These are phyloP conservation scores for Drosophila murphyi DNA, from an alignment of 1,140 invertebrate genomes.

Conservation along the genomic window DNA sequence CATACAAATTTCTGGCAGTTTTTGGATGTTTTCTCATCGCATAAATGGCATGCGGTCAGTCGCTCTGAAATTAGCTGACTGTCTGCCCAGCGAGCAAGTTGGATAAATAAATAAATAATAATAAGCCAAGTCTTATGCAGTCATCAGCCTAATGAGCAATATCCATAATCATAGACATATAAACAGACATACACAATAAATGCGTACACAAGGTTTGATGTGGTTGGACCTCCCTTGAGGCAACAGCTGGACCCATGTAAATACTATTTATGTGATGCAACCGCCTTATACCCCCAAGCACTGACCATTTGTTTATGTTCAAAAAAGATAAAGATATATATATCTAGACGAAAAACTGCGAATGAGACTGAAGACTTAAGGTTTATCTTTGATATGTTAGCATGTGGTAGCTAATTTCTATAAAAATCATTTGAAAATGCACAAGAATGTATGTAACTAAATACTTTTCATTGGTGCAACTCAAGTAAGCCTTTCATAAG, in stretches of 20 bases:
- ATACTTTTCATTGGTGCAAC: background rate
- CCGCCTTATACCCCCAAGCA: background rate
- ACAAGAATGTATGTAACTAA: too few relatives aligned
- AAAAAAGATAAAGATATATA: too few relatives aligned
- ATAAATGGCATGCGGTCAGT: slow-evolving; percentile 31
- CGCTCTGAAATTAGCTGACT: slow-evolving; percentile 35
- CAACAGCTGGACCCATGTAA: slow-evolving; percentile 21
- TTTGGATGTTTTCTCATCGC: slow-evolving; percentile 21
- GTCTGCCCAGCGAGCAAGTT: background rate
- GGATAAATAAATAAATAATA: slow-evolving; percentile 44
- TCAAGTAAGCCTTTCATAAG: background rate
- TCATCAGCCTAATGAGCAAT: slow-evolving; percentile 35
- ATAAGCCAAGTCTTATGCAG: slow-evolving; percentile 24
- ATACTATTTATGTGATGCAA: background rate
- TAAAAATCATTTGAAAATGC: too few relatives aligned
- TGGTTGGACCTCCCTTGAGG: slow-evolving; percentile 24
- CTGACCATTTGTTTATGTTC: slow-evolving; percentile 25
- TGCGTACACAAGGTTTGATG: slow-evolving; percentile 16
- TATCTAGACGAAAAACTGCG: too few relatives aligned
- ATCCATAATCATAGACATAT: slow-evolving; percentile 23
- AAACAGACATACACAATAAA: background rate
- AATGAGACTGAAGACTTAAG: too few relatives aligned
- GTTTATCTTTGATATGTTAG: too few relatives aligned
- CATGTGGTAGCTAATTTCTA: too few relatives aligned
- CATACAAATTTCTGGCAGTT: slow-evolving; percentile 12